A percentile compares a stretch with the other conserved stretches of the same genome.
These are phyloP conservation scores for Hemicrepidius hirtus DNA, from an alignment of 2,888 invertebrate species.

Conservation along the genomic window DNA sequence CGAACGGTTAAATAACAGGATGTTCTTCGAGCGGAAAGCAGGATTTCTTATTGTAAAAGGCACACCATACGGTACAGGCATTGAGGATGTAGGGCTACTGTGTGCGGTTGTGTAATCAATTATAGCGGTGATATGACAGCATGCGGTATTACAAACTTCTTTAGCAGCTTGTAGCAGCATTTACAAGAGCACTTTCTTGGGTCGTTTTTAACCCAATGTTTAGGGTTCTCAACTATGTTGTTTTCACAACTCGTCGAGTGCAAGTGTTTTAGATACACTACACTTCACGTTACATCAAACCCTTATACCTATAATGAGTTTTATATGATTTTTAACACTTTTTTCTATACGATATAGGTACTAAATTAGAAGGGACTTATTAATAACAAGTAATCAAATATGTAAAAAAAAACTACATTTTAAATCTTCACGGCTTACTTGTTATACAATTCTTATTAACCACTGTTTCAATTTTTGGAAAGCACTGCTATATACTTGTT, in stretches of 20 bases:
- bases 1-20: background rate
- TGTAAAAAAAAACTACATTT: too few relatives aligned
- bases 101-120: conserved; percentile 32
- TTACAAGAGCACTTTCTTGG: conserved; percentile 29
- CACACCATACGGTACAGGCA: conserved; percentile 23
- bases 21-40: background rate
- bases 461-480: too few relatives aligned
- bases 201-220: conserved; percentile 14
- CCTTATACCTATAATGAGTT: too few relatives aligned
- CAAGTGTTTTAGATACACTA: background rate
- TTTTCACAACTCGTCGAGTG: background rate
- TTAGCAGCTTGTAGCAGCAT: conserved; percentile 31
- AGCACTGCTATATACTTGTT: too few relatives aligned
- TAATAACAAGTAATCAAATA: too few relatives aligned
- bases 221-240: conserved; percentile 9
- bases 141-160: conserved; percentile 28
- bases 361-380: too few relatives aligned
- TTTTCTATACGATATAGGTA: too few relatives aligned
- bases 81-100: conserved; percentile 5
- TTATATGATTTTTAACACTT: too few relatives aligned
- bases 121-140: conserved; percentile 24
- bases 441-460: too few relatives aligned
- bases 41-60: conserved; percentile 5
- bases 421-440: too few relatives aligned
- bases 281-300: too few relatives aligned